phyloP scores from a whole-genome alignment of 2,113 vertebrate genomes.

The Strigops habroptila region DNA sequence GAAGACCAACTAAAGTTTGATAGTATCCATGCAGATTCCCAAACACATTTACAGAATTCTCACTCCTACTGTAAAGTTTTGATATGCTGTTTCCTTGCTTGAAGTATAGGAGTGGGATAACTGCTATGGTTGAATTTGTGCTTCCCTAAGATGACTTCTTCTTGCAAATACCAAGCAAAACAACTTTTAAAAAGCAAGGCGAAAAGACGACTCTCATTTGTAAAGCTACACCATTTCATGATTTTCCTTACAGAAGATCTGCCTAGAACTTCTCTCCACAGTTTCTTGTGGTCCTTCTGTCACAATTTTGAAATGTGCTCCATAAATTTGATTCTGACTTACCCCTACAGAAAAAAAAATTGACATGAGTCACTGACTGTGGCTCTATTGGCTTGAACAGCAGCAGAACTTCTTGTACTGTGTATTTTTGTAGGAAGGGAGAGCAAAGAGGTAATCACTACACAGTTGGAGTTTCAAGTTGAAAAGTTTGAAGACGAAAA shows the following conservation, averaged over 20 bases:
- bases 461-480: neutral
- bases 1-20: neutral
- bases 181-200: neutral
- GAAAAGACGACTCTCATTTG: neutral
- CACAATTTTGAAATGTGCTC: neutral
- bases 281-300: neutral
- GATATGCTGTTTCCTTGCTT: neutral
- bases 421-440: neutral
- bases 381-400: neutral
- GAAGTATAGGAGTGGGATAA: neutral
- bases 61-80: neutral
- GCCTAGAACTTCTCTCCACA: neutral
- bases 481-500: neutral
- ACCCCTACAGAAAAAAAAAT: neutral
- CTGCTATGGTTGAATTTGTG: neutral
- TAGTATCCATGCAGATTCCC: neutral
- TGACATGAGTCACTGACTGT: neutral
- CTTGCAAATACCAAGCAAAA: neutral
- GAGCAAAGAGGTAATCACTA: neutral
- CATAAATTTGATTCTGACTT: neutral
- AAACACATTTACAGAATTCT: neutral
- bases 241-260: neutral
- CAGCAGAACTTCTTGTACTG: neutral
- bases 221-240: neutral
- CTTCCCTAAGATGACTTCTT: neutral